Percentiles rank a stretch among this genome's conserved stretches.
Conservation (phyloP, 2,888 invertebrate species). For the Noctua fimbriata region DNA sequence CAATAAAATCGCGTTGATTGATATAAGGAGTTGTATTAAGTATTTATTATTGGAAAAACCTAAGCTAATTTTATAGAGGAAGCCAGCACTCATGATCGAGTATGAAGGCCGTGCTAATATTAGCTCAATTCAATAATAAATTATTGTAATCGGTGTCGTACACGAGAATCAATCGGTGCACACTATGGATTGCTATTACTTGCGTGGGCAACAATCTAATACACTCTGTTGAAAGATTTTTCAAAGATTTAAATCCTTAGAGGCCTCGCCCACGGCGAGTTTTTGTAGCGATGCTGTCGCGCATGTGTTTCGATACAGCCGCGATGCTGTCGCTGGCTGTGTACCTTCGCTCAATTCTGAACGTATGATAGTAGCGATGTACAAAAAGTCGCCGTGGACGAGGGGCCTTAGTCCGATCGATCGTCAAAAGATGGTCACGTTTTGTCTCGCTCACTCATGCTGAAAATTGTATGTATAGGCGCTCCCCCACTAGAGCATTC, state of each 20-base stretch:
- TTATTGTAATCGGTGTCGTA: slow-evolving; percentile 40
- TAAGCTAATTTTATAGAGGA: slow-evolving; percentile 36
- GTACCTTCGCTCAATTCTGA: no score
- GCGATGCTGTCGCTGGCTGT: no score
- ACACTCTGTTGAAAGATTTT: not conserved
- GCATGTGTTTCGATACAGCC: no score
- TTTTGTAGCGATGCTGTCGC: no score
- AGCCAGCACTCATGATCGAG: slow-evolving; percentile 39
- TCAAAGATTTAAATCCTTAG: slow-evolving; percentile 5
- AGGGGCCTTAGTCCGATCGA: no score
- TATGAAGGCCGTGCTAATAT: slow-evolving; percentile 53
- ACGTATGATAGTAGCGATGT: no score
- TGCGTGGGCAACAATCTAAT: slow-evolving; percentile 50
- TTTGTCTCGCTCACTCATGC: not conserved
- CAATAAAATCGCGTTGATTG: not conserved
- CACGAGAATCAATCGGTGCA: slow-evolving; percentile 35
- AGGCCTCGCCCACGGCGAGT: no score
- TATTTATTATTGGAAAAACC: slow-evolving; percentile 36
- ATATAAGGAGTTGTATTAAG: slow-evolving; percentile 2
- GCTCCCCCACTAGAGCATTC: not conserved
- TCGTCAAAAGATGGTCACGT: not conserved
- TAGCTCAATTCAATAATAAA: slow-evolving; percentile 50
- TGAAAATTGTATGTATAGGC: not conserved
- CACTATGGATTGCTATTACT: slow-evolving; percentile 34
- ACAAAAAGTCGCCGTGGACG: no score